Base-by-base conservation (phyloP, 2,797 vertebrate genomes). In the Cirrhinus molitorella region DNA sequence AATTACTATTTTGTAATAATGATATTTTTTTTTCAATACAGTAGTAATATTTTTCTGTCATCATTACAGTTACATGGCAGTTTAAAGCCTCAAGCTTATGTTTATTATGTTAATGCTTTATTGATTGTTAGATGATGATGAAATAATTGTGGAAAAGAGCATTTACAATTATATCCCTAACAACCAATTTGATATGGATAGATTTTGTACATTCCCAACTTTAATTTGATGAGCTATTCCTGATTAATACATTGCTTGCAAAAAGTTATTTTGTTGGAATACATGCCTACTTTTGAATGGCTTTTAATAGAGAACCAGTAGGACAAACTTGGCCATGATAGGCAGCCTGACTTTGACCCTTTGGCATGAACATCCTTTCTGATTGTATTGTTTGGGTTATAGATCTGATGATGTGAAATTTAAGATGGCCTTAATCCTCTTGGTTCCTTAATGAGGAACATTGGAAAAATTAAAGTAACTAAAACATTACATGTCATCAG, bases 391-490 rank as follows among this genome's bases (percentile, higher is more conserved):
- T 63, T 77, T 77, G 57, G 57, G 17, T 31, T 63, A 53, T 67
- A 7, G 28, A 47, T 66, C 8, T 79, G 19, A 53, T 25, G 19
- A 79, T 67, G 49, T 67, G 77, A 66, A 51, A 79, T 67, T 67
- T 51, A 40, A 78, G 40, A 49, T 49, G 57, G 51, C 19, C 43
- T 21, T 49, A 63, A n/a, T 34, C 34, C 13, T 51, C 31, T 53
- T 67, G 63, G 47, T 51, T 25, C 21, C 23, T 55, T 80, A 53
- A 80, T 80, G n/a, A 51, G 45, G 17, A 74, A 51, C 80, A 49
- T 25, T 47, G 79, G 8, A 73, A 61, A n/a, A 61, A 78, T 76
- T 34, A 76, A 76, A 57, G 66, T 80, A 80, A 80, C 70, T 72
- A 25, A 63, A 49, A 57, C 49, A 49, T 16, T 65, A 6, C 25